phyloP scores from a whole-genome alignment of 1,140 invertebrate species.

The Sarcophaga bullata region DNA sequence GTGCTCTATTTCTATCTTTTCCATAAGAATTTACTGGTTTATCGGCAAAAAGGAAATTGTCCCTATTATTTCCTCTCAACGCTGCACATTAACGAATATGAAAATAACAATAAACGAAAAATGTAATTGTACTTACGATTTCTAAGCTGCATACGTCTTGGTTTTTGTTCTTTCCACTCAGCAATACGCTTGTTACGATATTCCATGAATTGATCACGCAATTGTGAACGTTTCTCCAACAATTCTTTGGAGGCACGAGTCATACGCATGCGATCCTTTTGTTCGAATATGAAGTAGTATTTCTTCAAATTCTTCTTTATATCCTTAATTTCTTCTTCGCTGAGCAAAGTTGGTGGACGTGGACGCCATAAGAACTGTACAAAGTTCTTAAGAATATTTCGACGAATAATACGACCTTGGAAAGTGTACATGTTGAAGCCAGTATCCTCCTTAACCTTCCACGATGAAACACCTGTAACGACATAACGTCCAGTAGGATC shows the following conservation, averaged over 20 bases:
- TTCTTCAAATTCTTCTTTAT: conserved; percentile 99
- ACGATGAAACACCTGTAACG: conserved; percentile 92
- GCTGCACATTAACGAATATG: too few relatives aligned
- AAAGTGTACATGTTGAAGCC: conserved; percentile 98
- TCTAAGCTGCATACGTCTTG: conserved; percentile 83
- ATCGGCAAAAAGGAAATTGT: too few relatives aligned
- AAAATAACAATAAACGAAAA: neutral
- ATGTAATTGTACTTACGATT: conserved; percentile 76
- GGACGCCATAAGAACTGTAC: conserved; percentile 97
- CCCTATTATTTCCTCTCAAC: too few relatives aligned
- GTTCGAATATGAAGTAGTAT: conserved; percentile 95
- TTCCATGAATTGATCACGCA: conserved; percentile 89
- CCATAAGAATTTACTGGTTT: too few relatives aligned
- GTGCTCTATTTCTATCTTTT: too few relatives aligned
- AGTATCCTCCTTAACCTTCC: conserved; percentile 97
- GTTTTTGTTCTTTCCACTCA: conserved; percentile 81
- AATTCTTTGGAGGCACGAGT: conserved; percentile 97
- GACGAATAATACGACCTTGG: conserved; percentile 83
- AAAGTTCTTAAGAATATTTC: conserved; percentile 90
- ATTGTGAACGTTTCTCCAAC: conserved; percentile 89
- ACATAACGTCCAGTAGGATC: conserved; percentile 99
- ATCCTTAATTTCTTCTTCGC: conserved; percentile 85
- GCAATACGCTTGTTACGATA: conserved; percentile 79
- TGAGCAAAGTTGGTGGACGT: conserved; percentile 85
- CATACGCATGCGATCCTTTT: conserved; percentile 92